Conservation (phyloP, 30 jellyfish, hydroid and myxozoan species). For the Cassiopea andromeda region DNA sequence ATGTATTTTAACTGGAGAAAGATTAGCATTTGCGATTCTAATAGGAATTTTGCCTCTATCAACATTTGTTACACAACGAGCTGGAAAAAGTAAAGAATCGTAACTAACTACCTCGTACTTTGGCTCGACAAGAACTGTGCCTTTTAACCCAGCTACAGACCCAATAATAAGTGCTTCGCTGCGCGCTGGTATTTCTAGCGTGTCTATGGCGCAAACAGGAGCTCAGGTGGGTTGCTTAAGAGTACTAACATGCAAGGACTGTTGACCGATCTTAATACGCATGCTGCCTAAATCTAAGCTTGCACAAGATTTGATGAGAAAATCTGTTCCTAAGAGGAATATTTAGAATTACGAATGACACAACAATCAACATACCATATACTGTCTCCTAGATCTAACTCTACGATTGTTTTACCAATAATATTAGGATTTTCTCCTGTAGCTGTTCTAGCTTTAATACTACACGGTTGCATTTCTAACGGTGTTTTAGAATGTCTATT, state of each 20-base stretch:
- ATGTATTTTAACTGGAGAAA: slow-evolving; percentile 34
- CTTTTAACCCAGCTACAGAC: not conserved
- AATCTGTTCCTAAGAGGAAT: slow-evolving; percentile 28
- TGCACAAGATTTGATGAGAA: slow-evolving; percentile 33
- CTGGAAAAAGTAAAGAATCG: slow-evolving; percentile 18
- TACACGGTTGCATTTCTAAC: not conserved
- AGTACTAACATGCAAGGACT: not conserved
- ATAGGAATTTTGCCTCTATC: not conserved
- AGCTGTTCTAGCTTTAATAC: slow-evolving; percentile 20
- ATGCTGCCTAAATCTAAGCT: slow-evolving; percentile 14
- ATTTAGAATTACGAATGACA: slow-evolving; percentile 27
- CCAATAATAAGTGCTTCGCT: slow-evolving; percentile 19
- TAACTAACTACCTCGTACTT: slow-evolving; percentile 44
- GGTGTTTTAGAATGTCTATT: slow-evolving; percentile 12
- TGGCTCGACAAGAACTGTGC: slow-evolving; percentile 46
- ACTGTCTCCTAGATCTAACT: slow-evolving; percentile 36
- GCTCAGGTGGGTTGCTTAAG: slow-evolving; percentile 22
- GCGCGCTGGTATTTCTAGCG: slow-evolving; percentile 49
- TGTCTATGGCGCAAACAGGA: not conserved
- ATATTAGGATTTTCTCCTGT: slow-evolving; percentile 16
- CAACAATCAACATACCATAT: slow-evolving; percentile 16
- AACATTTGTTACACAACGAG: slow-evolving; percentile 24
- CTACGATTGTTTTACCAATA: slow-evolving; percentile 41
- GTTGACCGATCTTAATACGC: slow-evolving; percentile 10
- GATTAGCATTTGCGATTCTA: slow-evolving; percentile 13